Percentiles rank a stretch among this genome's conserved stretches.
Conservation (phyloP, 2,113 vertebrate genomes). For the Sterrhoptilus dennistouni region DNA sequence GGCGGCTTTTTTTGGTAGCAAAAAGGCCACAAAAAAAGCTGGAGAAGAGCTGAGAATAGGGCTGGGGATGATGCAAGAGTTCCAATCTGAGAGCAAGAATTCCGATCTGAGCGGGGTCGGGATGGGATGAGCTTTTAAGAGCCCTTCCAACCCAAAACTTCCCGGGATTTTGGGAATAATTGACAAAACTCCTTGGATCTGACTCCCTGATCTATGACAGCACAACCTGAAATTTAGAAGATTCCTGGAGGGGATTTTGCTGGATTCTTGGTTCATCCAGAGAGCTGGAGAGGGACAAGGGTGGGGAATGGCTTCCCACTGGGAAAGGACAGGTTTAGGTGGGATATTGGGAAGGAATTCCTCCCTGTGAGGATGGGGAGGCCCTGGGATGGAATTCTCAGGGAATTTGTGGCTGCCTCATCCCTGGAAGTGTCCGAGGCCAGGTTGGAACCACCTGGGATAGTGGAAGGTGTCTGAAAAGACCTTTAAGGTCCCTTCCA, state of each 20-base stretch:
- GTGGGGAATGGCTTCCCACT: background rate
- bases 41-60: background rate
- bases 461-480: background rate
- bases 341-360: background rate
- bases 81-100: background rate
- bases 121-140: background rate
- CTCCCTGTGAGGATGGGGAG: background rate
- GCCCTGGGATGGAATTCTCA: background rate
- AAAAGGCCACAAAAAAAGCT: background rate
- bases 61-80: background rate
- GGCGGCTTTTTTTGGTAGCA: slow-evolving; percentile 5
- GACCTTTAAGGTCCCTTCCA: background rate
- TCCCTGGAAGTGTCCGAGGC: background rate
- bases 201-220: background rate
- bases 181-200: background rate
- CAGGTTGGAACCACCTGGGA: background rate
- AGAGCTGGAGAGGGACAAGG: background rate
- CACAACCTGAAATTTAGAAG: background rate
- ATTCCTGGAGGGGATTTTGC: background rate
- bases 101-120: fast-evolving
- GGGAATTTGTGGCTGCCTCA: background rate
- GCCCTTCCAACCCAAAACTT: background rate
- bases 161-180: background rate
- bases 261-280: background rate
- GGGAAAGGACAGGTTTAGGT: no score